These are phyloP conservation scores for Eurytoma californica DNA, from an alignment of 2,888 invertebrate genomes.

Conservation along the genomic window DNA sequence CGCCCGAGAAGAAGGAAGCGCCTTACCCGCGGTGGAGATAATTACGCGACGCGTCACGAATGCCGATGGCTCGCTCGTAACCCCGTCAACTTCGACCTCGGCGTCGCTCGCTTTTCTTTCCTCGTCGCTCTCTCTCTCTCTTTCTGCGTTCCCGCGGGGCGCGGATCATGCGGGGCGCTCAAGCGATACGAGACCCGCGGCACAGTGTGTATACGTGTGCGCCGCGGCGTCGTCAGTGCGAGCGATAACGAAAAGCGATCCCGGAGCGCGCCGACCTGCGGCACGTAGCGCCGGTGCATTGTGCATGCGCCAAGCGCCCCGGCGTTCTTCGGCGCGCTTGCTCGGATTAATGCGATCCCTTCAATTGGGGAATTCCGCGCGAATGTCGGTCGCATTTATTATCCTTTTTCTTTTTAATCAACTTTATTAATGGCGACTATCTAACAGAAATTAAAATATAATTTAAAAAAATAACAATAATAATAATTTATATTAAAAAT, in stretches of 20 bases:
- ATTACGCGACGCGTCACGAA: constrained; percentile 53
- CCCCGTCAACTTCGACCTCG: constrained; percentile 55
- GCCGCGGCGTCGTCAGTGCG: background rate
- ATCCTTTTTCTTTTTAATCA: too few relatives aligned
- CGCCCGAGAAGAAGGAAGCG: constrained; percentile 12
- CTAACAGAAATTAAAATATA: too few relatives aligned
- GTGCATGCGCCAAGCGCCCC: background rate
- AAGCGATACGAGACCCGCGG: constrained; percentile 12
- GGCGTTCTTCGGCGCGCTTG: background rate
- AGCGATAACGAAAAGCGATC: constrained; percentile 45
- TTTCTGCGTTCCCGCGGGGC: background rate
- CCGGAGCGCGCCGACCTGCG: background rate
- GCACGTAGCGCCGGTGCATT: constrained; percentile 7
- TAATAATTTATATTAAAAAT: too few relatives aligned
- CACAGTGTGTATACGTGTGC: background rate
- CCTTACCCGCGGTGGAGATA: constrained; percentile 45
- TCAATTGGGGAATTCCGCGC: too few relatives aligned
- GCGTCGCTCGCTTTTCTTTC: constrained; percentile 8
- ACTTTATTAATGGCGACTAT: too few relatives aligned
- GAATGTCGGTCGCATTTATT: too few relatives aligned
- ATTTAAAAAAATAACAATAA: too few relatives aligned
- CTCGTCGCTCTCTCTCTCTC: background rate
- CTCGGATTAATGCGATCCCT: too few relatives aligned
- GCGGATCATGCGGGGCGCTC: constrained; percentile 22
- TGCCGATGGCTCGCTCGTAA: constrained; percentile 40